phyloP scores from a whole-genome alignment of 2,797 vertebrate genomes.

The Sylvia borin region DNA sequence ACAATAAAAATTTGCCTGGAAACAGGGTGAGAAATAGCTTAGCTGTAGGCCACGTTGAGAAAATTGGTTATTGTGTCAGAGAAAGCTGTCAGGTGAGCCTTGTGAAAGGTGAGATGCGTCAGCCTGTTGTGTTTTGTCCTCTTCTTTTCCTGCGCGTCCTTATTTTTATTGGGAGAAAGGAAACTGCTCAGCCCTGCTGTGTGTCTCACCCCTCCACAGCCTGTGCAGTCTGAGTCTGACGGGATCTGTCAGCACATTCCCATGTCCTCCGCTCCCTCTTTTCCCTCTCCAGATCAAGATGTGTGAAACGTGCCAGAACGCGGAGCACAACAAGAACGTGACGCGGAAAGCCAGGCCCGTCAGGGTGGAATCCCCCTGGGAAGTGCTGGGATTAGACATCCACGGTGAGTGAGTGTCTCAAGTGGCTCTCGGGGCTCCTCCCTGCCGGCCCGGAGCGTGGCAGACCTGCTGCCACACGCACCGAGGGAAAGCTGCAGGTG shows the following conservation, averaged over 20 bases:
- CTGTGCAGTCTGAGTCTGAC: neutral
- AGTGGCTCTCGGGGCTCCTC: neutral
- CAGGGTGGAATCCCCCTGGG: slow-evolving; percentile 89
- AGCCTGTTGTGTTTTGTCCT: neutral
- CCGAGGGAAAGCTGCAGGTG: neutral
- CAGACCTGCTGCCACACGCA: neutral
- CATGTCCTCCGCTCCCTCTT: neutral
- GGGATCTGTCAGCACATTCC: neutral
- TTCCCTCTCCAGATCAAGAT: slow-evolving; percentile 84
- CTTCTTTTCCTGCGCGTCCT: neutral
- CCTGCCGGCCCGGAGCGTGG: neutral
- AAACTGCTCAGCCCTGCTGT: neutral
- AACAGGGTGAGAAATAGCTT: neutral
- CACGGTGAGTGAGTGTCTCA: slow-evolving; percentile 75
- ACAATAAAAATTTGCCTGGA: neutral
- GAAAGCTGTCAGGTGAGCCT: neutral
- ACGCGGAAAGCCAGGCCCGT: slow-evolving; percentile 78
- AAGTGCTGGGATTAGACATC: slow-evolving; percentile 83
- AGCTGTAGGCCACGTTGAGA: neutral
- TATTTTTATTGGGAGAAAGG: neutral
- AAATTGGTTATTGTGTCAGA: neutral
- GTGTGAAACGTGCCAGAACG: slow-evolving; percentile 88
- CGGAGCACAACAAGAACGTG: slow-evolving; percentile 85
- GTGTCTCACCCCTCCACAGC: neutral
- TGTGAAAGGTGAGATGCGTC: neutral